phyloP scores from a whole-genome alignment of 1,140 invertebrate species.

The Panagrolaimus sp. region DNA sequence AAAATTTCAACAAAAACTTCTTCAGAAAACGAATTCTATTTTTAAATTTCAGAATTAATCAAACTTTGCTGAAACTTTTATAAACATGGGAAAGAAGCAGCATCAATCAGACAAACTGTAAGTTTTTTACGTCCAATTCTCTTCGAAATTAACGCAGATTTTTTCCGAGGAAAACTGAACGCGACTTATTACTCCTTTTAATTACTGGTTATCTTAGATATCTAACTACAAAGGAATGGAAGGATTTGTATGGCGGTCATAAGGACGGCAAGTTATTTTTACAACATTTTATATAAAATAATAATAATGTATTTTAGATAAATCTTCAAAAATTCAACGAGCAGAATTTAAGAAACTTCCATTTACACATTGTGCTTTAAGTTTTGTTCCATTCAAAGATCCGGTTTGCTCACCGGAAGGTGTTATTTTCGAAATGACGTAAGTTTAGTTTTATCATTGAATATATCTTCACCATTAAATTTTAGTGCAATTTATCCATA shows the following conservation, averaged over 20 bases:
- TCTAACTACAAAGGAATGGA: constrained; percentile 56
- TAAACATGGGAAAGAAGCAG: constrained; percentile 51
- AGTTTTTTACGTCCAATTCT: no score
- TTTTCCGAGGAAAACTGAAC: no score
- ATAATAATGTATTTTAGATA: constrained; percentile 37
- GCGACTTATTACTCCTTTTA: constrained; percentile 10
- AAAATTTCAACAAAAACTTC: no score
- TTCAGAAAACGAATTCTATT: no score
- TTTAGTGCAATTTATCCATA: constrained; percentile 74
- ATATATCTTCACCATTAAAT: no score
- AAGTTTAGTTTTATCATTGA: no score
- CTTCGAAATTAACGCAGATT: no score
- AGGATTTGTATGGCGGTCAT: constrained; percentile 52
- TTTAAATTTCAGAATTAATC: no score
- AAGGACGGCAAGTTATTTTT: constrained; percentile 43
- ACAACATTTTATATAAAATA: constrained; percentile 1
- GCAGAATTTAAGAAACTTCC: constrained; percentile 82
- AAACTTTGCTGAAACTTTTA: background rate
- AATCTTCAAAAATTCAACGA: constrained; percentile 38
- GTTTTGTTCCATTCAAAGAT: constrained; percentile 81
- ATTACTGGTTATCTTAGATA: constrained; percentile 33
- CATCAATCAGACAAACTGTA: constrained; percentile 57
- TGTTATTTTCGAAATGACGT: constrained; percentile 74
- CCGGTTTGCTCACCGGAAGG: constrained; percentile 79
- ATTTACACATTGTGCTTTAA: constrained; percentile 73